These are phyloP conservation scores for Apocrypta bakeri DNA, from an alignment of 1,140 invertebrate species.

Conservation along the genomic window DNA sequence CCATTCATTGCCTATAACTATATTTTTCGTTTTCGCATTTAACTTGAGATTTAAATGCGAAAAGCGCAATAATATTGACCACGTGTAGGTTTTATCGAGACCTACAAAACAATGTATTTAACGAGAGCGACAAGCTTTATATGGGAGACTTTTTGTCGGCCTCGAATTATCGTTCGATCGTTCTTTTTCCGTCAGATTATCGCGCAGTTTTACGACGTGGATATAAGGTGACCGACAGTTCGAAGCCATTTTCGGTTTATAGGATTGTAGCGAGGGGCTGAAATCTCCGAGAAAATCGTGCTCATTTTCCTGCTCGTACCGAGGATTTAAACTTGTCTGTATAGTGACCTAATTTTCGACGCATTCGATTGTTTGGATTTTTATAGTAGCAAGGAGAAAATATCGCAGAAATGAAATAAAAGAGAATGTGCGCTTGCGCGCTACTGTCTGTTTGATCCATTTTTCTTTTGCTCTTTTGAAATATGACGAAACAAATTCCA, in stretches of 20 bases:
- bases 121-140: neutral
- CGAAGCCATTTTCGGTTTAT: neutral
- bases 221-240: constrained; percentile 15
- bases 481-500: neutral
- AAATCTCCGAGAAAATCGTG: constrained; percentile 5
- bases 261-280: neutral
- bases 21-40: too few relatives aligned
- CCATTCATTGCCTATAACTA: too few relatives aligned
- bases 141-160: neutral
- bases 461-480: neutral
- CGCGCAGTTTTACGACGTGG: neutral
- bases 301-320: neutral
- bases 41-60: neutral
- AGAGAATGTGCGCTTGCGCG: neutral
- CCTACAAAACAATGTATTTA: constrained; percentile 6
- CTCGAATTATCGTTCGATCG: neutral
- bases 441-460: neutral
- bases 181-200: neutral
- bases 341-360: neutral
- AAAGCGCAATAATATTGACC: neutral
- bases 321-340: neutral
- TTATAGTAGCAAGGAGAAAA: neutral
- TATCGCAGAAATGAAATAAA: neutral
- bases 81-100: too few relatives aligned
- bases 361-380: neutral